Evolutionary conservation across 2,888 invertebrate species (phyloP).

Genomic region (Lamellibrachia satsuma): DNA sequence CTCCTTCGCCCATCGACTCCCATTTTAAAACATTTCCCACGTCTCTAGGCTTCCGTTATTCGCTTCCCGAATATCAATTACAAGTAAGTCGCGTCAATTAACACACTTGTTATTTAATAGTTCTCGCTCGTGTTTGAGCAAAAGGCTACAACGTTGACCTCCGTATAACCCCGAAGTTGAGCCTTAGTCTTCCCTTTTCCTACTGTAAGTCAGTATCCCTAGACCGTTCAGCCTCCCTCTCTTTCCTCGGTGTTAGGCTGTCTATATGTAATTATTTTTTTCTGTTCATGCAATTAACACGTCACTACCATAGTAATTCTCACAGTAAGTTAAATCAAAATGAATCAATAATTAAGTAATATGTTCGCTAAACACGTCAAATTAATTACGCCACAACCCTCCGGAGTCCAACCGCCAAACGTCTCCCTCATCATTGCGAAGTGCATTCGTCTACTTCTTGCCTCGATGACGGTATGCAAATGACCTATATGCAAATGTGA

Average conservation of each 20-base stretch:
- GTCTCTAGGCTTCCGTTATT: background rate
- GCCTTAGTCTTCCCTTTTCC: background rate
- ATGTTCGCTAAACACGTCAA: background rate
- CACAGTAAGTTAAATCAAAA: background rate
- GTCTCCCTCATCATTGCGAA: background rate
- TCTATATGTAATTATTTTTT: background rate
- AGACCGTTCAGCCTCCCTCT: background rate
- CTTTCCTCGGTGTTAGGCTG: background rate
- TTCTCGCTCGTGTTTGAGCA: background rate
- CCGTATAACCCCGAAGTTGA: background rate
- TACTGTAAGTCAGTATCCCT: background rate
- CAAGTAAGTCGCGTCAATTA: background rate
- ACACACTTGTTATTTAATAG: background rate
- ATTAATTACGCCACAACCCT: background rate
- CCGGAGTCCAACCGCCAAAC: background rate
- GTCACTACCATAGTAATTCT: background rate
- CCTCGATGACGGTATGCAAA: background rate
- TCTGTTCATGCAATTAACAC: background rate
- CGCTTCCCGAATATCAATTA: background rate
- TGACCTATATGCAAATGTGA: background rate
- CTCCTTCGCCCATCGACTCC: background rate
- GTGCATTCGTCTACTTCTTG: background rate
- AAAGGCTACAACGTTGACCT: background rate
- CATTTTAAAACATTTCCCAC: background rate
- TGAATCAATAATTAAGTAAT: background rate